Conservation (phyloP, 2,888 invertebrate species). For the Mythimna ferrago region DNA sequence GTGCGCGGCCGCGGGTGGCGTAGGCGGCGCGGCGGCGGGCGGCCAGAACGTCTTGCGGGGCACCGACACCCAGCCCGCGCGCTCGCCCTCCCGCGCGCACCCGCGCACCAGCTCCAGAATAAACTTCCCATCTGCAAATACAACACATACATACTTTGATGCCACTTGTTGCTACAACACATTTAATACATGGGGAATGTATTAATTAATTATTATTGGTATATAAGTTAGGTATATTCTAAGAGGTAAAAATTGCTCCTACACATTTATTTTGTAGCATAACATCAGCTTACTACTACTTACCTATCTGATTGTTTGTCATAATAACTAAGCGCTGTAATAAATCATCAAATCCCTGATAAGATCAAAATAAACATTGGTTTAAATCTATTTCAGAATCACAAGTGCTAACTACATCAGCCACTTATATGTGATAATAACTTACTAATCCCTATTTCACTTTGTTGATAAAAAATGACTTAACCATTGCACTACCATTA, state of each 20-base stretch:
- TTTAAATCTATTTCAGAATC: conserved; percentile 28
- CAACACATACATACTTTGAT: conserved; percentile 42
- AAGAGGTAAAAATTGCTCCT: too few relatives aligned
- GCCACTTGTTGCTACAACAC: conserved; percentile 15
- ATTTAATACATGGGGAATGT: conserved; percentile 3
- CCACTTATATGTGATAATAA: conserved; percentile 31
- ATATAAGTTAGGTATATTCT: too few relatives aligned
- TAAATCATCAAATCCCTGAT: conserved; percentile 44
- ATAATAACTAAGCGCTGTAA: conserved; percentile 24
- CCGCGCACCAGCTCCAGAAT: conserved; percentile 94
- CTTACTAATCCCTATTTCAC: conserved; percentile 43
- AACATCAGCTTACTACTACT: not conserved
- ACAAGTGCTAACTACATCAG: conserved; percentile 37
- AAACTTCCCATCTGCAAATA: conserved; percentile 95
- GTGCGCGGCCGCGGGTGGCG: conserved; percentile 89
- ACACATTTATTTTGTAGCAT: not conserved
- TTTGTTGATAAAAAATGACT: conserved; percentile 45
- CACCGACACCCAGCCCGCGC: conserved; percentile 97
- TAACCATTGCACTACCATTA: conserved; percentile 20
- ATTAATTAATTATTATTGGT: not conserved
- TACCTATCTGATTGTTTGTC: conserved; percentile 16
- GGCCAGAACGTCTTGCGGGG: conserved; percentile 97
- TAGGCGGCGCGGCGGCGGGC: conserved; percentile 92
- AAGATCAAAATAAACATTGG: conserved; percentile 37
- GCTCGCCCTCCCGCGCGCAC: conserved; percentile 92